Percentiles rank a stretch among this genome's conserved stretches.
Conservation (phyloP, 2,888 invertebrate species). For the Mactromeris polynyma region DNA sequence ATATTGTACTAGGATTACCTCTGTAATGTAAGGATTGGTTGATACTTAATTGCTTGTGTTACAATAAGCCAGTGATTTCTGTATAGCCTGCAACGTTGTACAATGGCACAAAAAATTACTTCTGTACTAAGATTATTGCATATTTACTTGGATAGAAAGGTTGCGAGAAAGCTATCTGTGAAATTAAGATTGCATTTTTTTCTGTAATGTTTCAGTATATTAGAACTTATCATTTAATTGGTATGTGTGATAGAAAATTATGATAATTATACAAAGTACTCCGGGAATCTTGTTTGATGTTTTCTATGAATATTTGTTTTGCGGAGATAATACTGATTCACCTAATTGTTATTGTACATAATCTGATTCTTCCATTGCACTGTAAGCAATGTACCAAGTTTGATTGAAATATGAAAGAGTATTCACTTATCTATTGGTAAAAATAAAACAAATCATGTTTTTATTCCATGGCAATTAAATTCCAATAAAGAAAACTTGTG, state of each 20-base stretch:
- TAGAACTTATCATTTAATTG: conserved; percentile 10
- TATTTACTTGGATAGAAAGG: not conserved
- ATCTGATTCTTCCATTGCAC: not conserved
- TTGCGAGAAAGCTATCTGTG: not conserved
- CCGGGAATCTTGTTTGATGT: not conserved
- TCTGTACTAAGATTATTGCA: not conserved
- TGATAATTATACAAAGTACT: not conserved
- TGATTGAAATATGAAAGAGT: not conserved
- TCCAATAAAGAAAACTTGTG: not conserved
- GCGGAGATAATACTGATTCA: not conserved
- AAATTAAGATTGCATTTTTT: conserved; percentile 4
- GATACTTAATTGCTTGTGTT: not conserved
- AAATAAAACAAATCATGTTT: not conserved
- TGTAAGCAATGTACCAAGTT: not conserved
- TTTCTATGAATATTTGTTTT: not conserved
- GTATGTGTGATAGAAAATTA: not conserved
- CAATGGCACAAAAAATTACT: not conserved
- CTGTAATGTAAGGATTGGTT: not conserved
- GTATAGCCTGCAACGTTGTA: not conserved
- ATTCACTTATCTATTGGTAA: not conserved
- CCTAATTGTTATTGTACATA: not conserved
- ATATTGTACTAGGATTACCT: not conserved
- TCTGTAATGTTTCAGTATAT: not conserved
- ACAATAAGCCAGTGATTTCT: not conserved
- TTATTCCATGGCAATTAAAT: not conserved